These are phyloP conservation scores for Archocentrus centrarchus DNA, from an alignment of 2,113 vertebrate genomes.

Conservation along the genomic window DNA sequence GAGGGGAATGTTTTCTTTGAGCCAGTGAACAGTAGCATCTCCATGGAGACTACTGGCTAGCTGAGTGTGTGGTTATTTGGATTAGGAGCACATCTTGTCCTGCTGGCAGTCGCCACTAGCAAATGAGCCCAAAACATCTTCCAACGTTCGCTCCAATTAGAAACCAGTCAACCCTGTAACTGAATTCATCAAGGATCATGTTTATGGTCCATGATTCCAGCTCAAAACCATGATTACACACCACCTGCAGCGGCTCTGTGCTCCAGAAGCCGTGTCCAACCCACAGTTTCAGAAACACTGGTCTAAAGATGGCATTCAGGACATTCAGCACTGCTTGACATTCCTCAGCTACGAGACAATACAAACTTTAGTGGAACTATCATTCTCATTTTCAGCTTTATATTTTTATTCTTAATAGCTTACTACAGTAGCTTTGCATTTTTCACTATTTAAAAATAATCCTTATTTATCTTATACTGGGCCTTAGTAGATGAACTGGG, in stretches of 20 bases:
- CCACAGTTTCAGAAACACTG: neutral
- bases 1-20: slow-evolving; percentile 58
- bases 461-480: neutral
- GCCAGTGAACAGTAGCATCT: slow-evolving; percentile 52
- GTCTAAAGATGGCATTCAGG: neutral
- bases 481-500: too few species aligned
- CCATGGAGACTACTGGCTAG: slow-evolving; percentile 68
- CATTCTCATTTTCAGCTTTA: neutral
- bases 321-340: neutral
- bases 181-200: neutral
- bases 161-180: slow-evolving; percentile 7
- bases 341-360: neutral
- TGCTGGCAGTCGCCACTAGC: slow-evolving; percentile 21
- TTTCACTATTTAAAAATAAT: neutral
- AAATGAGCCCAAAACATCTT: slow-evolving; percentile 7
- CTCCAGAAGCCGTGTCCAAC: neutral
- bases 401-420: neutral
- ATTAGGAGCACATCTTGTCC: slow-evolving; percentile 39
- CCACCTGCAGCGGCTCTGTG: neutral
- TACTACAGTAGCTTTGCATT: neutral
- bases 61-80: slow-evolving; percentile 21
- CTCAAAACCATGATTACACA: neutral
- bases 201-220: neutral
- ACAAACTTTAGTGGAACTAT: neutral
- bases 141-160: neutral